Percentiles rank a stretch among this genome's conserved stretches.
Evolutionary conservation across 1,140 invertebrate species (phyloP).

Genomic region (Neomicropteryx cornuta): DNA sequence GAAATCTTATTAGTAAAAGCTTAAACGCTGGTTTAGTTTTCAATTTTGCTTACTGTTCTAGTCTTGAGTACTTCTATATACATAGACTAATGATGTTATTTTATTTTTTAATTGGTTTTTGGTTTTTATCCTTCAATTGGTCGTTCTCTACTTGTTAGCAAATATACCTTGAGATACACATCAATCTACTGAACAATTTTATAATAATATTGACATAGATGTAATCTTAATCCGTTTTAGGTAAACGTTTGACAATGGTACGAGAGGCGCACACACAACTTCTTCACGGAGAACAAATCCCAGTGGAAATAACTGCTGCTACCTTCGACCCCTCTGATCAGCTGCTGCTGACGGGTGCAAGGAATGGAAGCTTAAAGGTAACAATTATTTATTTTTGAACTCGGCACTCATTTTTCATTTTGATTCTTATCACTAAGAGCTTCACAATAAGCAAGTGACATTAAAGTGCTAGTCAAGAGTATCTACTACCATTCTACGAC

Average conservation of each 20-base stretch:
- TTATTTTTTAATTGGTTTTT: conserved; percentile 1
- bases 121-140: neutral
- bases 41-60: too few relatives aligned
- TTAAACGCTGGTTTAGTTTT: too few relatives aligned
- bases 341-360: conserved; percentile 56
- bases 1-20: too few relatives aligned
- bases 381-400: neutral
- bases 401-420: neutral
- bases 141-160: neutral
- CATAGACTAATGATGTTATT: too few relatives aligned
- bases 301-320: conserved; percentile 65
- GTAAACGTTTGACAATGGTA: conserved; percentile 46
- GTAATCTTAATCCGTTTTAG: conserved; percentile 16
- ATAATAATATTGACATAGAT: neutral
- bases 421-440: too few relatives aligned
- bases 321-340: conserved; percentile 59
- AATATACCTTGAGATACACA: neutral
- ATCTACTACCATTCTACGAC: too few relatives aligned
- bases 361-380: conserved; percentile 51
- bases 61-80: too few relatives aligned
- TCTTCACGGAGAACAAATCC: conserved; percentile 43
- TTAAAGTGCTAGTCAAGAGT: too few relatives aligned
- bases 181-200: neutral
- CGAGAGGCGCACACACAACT: conserved; percentile 50
- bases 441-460: too few relatives aligned